phyloP scores from a whole-genome alignment of 2,888 invertebrate genomes.

The Aphelenchoides bicaudatus region DNA sequence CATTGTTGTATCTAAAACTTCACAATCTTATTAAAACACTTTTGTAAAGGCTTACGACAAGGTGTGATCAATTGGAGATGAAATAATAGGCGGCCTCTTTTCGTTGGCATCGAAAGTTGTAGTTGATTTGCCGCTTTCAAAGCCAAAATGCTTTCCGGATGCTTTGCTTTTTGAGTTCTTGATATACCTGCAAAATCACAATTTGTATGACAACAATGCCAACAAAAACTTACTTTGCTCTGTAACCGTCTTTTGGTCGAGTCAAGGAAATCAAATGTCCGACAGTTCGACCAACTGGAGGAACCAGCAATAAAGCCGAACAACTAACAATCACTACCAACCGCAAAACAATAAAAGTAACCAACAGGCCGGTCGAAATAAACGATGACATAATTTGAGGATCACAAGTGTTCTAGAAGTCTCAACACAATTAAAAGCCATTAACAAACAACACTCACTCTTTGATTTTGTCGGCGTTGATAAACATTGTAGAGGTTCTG shows the following conservation, averaged over 20 bases:
- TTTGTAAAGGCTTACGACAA: slow-evolving; percentile 1
- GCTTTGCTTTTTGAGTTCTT: slow-evolving; percentile 34
- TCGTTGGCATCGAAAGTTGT: slow-evolving; percentile 31
- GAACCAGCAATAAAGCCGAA: slow-evolving; percentile 37
- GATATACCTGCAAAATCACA: slow-evolving; percentile 28
- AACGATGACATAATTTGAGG: slow-evolving; percentile 48
- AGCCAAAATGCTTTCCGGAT: slow-evolving; percentile 17
- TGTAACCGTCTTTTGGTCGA: slow-evolving; percentile 29
- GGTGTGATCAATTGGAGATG: slow-evolving; percentile 11
- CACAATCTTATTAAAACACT: background rate
- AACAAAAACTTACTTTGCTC: slow-evolving; percentile 27
- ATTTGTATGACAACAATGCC: background rate
- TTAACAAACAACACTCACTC: slow-evolving; percentile 31
- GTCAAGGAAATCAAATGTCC: slow-evolving; percentile 41
- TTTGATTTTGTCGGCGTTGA: slow-evolving; percentile 46
- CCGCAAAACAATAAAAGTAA: slow-evolving; percentile 42
- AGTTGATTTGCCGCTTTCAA: slow-evolving; percentile 34
- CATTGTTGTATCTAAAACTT: slow-evolving; percentile 56
- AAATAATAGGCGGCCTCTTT: slow-evolving; percentile 7
- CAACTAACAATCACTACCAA: slow-evolving; percentile 42
- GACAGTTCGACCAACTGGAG: slow-evolving; percentile 41
- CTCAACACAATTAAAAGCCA: background rate
- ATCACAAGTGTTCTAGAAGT: slow-evolving; percentile 55
- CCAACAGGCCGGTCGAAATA: slow-evolving; percentile 42
- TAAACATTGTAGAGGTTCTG: slow-evolving; percentile 50